Base-by-base conservation (phyloP, 2,113 vertebrate species). In the Callopanchax toddi region DNA sequence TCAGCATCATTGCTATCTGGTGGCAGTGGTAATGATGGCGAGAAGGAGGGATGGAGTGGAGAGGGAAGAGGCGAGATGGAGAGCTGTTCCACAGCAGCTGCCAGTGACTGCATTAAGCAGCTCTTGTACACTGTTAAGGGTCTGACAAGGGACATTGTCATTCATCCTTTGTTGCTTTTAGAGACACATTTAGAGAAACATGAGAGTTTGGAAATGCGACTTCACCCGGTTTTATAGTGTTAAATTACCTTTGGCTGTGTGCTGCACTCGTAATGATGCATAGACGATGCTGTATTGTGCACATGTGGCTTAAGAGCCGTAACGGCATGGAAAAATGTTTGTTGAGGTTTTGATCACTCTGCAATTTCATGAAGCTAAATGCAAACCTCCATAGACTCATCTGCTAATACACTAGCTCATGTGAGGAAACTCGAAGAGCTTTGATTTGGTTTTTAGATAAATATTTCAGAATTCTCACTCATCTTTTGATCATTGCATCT, bases 51-150 rank as follows among this genome's bases (percentile, higher is more conserved):
- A 63, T 64, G 54, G 46, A 69, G 55, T 60, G 56, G 71, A 62
- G 55, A 62, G 67, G 39, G 40, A 76, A 56, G 68, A 45, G 44
- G 45, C 53, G 74, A 60, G 65, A 74, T 64, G 70, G 62, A 84
- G 57, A 67, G 61, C 59, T 75, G 71, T 37, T 71, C 69, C 51
- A 23, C 64, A 54, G 5, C 52, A 21, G 59, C 58, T 85, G 86
- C 86, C 86, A 85, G 75, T 66, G 72, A 81, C 78, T 82, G 79
- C 86, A 84, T 90, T 89, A 85, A 73, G 82, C 75, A 65, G 64
- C 63, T 21, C 40, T 48, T 32, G 44, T 59, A 16, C 16, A 2
- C 52, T 7, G 58, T 29, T 64, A 61, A 83, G 67, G 56, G 56
- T 79, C 79, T 75, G 77, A 75, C 12, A 43, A 60, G 68, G 72